Percentiles rank a stretch among this genome's conserved stretches.
Evolutionary conservation across 2,888 invertebrate species (phyloP).

Genomic region (Archaeoteleia sp.): DNA sequence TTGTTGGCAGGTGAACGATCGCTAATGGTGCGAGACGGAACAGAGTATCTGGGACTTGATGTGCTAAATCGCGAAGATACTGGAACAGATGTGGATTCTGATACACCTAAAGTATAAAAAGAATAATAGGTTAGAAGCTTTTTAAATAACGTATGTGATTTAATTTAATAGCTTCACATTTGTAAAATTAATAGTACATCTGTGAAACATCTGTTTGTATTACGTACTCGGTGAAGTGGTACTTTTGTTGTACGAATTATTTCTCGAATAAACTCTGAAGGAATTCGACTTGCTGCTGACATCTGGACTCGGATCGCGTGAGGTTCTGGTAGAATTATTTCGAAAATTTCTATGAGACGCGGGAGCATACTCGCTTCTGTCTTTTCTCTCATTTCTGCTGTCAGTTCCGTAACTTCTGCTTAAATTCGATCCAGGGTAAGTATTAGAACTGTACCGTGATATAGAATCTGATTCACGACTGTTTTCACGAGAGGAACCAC

Average conservation of each 20-base stretch:
- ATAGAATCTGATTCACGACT: conserved; percentile 66
- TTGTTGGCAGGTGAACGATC: conserved; percentile 57
- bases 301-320: conserved; percentile 78
- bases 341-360: conserved; percentile 75
- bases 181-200: too few species aligned
- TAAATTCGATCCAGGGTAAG: conserved; percentile 65
- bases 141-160: too few species aligned
- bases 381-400: conserved; percentile 69
- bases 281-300: conserved; percentile 62
- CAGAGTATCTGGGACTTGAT: conserved; percentile 55
- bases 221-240: conserved; percentile 47
- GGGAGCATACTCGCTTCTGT: conserved; percentile 73
- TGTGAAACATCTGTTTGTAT: too few species aligned
- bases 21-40: conserved; percentile 53
- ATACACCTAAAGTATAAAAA: conserved; percentile 54
- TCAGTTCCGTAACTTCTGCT: conserved; percentile 63
- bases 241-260: conserved; percentile 37
- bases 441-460: conserved; percentile 64
- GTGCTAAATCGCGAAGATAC: conserved; percentile 60
- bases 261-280: conserved; percentile 62
- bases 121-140: too few species aligned
- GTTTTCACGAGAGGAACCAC: conserved; percentile 64
- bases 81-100: conserved; percentile 60
- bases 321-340: conserved; percentile 68
- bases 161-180: too few species aligned